A percentile compares a stretch with the other conserved stretches of the same genome.
phyloP scores from a whole-genome alignment of 1,140 invertebrate genomes.

The Spodoptera litura region DNA sequence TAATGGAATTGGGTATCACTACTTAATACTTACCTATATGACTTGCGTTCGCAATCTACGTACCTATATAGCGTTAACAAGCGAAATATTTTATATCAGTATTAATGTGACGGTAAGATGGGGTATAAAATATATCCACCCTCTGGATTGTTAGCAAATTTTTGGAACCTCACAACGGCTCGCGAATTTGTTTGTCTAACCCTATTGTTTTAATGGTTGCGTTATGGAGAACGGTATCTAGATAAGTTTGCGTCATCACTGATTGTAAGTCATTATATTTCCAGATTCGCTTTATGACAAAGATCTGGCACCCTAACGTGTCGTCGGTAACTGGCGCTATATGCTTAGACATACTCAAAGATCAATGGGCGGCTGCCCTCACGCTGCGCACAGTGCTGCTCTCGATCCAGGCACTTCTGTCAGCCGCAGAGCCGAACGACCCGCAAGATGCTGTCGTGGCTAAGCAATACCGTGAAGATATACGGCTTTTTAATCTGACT shows the following conservation, averaged over 20 bases:
- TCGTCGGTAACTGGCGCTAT: slow-evolving; percentile 99
- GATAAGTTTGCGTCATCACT: not conserved
- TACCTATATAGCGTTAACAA: too few relatives aligned
- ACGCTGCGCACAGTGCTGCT: slow-evolving; percentile 95
- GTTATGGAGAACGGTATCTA: too few relatives aligned
- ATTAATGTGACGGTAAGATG: too few relatives aligned
- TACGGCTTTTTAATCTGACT: slow-evolving; percentile 63
- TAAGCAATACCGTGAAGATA: slow-evolving; percentile 67
- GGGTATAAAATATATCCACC: too few relatives aligned
- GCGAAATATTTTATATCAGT: too few relatives aligned
- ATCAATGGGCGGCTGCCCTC: slow-evolving; percentile 99
- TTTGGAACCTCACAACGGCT: too few relatives aligned
- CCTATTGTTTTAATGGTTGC: too few relatives aligned
- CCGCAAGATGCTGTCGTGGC: slow-evolving; percentile 75
- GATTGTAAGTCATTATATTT: slow-evolving; percentile 38
- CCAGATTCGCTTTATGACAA: slow-evolving; percentile 96
- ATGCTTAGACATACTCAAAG: slow-evolving; percentile 99
- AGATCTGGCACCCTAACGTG: slow-evolving; percentile 99
- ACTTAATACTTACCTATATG: too few relatives aligned
- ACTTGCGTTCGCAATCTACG: too few relatives aligned
- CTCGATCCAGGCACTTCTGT: slow-evolving; percentile 69
- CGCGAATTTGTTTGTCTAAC: too few relatives aligned
- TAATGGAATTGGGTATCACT: too few relatives aligned
- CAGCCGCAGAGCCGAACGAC: slow-evolving; percentile 69
- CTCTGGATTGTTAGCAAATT: too few relatives aligned